Evolutionary conservation across 2,888 invertebrate genomes (phyloP), one percentile per base, ranked within the genome.

Genomic region (Zaprionus obscuricornis): DNA sequence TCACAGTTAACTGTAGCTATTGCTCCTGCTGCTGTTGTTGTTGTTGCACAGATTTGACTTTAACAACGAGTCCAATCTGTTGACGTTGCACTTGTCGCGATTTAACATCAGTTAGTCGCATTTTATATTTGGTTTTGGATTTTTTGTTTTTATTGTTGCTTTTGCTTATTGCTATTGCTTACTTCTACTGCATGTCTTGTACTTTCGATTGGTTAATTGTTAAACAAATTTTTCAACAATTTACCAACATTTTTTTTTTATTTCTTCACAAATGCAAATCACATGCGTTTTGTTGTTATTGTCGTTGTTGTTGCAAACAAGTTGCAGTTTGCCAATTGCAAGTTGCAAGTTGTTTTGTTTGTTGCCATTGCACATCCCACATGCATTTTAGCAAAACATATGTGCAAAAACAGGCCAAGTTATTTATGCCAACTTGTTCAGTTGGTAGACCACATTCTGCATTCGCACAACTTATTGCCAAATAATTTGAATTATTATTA

Each of bases 141-240:
- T n/a, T n/a, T n/a, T 40, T 57, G 27, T 34, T 55, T 29, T 22
- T 55, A 13, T 17, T 14, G 7, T 13, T 6, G 46, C 47, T 65
- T 51, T 49, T 64, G 33, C 31, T 11, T 20, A 16, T 20, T 43
- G 7, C 26, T 29, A 26, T 73, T 75, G 81, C 74, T 67, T 85
- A 85, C 78, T 82, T 79, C 82, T 79, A n/a, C n/a, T n/a, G 29
- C 77, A 83, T 76, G 70, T 67, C 71, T 64, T 64, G 68, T 69
- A 66, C 71, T 75, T 74, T 71, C 85, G 65, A 70, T 76, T 74
- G 78, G 71, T 74, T 87, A 84, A 86, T 87, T 87, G 86, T 86
- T 78, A 71, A 82, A 78, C 87, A 83, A 81, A 87, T 87, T 81
- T n/a, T n/a, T 76, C 64, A 67, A 60, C n/a, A n/a, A 62, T 66